Percentiles rank a stretch among this genome's conserved stretches.
Conservation (phyloP, 2,888 invertebrate species). For the Anorthoa munda region DNA sequence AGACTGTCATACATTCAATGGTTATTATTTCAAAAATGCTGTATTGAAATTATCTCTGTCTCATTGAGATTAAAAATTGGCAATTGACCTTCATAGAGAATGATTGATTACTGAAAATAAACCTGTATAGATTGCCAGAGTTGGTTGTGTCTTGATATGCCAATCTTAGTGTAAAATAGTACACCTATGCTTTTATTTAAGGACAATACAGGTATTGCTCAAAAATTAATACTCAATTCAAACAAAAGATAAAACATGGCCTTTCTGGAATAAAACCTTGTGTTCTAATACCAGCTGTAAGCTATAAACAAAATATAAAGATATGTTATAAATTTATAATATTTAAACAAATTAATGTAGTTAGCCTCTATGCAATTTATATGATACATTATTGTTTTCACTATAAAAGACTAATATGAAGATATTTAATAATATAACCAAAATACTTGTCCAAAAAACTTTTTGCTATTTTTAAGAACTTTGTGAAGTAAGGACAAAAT, state of each 20-base stretch:
- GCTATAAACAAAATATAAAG: conserved; percentile 29
- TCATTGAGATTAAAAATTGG: not conserved
- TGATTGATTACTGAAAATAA: too few species aligned
- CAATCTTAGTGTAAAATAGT: not conserved
- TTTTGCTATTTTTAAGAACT: conserved; percentile 28
- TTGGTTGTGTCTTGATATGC: not conserved
- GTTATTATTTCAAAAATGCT: not conserved
- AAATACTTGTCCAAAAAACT: conserved; percentile 52
- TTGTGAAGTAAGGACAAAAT: conserved; percentile 14
- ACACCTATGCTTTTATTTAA: not conserved
- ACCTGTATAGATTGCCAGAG: too few species aligned
- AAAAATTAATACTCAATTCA: not conserved
- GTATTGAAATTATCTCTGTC: not conserved
- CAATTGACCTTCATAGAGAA: not conserved
- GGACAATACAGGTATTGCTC: not conserved
- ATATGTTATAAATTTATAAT: conserved; percentile 40
- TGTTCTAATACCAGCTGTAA: conserved; percentile 42
- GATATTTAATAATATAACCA: conserved; percentile 55
- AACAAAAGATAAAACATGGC: not conserved
- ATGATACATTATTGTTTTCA: conserved; percentile 49
- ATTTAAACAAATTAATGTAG: conserved; percentile 52
- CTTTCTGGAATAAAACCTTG: not conserved
- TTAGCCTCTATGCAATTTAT: conserved; percentile 55
- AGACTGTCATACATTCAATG: not conserved
- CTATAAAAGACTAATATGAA: conserved; percentile 49